Conservation (phyloP, 2,113 vertebrate species). For the Martes martes region DNA sequence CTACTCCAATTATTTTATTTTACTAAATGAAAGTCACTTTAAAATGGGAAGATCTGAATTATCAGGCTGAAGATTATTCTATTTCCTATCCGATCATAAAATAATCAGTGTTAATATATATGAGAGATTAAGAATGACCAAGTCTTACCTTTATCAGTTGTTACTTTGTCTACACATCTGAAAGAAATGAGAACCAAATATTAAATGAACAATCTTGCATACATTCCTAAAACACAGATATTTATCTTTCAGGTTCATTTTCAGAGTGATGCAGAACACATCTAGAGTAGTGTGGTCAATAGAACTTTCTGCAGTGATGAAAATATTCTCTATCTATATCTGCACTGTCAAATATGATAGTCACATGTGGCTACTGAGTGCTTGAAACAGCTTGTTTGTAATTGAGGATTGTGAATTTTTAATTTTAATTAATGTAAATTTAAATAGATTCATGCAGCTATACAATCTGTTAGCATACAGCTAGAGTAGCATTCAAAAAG, state of each 20-base stretch:
- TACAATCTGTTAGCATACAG: background rate
- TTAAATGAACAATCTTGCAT: background rate
- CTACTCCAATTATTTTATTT: background rate
- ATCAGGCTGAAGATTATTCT: background rate
- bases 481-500: background rate
- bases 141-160: slow-evolving; percentile 84
- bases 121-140: background rate
- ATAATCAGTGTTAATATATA: background rate
- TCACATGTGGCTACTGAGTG: background rate
- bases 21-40: background rate
- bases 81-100: background rate
- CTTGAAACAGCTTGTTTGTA: background rate
- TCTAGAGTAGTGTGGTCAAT: background rate
- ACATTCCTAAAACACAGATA: slow-evolving; percentile 29
- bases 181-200: slow-evolving; percentile 66
- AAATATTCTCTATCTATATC: background rate
- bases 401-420: background rate
- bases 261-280: background rate
- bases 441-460: background rate
- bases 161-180: slow-evolving; percentile 81
- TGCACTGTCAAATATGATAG: background rate
- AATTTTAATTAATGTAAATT: background rate
- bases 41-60: background rate
- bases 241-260: background rate
- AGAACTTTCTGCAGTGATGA: background rate